These are phyloP conservation scores for Botia almorhae DNA, from an alignment of 2,797 vertebrate species.

Conservation along the genomic window DNA sequence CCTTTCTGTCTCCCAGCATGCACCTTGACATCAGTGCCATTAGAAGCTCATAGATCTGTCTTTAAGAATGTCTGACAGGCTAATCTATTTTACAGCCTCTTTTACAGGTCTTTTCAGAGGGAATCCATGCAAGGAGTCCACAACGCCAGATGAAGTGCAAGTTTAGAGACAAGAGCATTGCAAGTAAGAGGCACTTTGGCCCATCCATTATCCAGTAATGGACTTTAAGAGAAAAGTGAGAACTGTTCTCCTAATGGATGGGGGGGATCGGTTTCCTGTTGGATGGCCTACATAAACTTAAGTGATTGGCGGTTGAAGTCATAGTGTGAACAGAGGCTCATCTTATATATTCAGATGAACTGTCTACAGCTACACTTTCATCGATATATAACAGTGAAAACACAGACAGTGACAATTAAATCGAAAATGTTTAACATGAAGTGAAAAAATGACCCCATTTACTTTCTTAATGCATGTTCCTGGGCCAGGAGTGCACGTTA, in stretches of 20 bases:
- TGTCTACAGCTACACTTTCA: not conserved
- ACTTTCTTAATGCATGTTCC: not conserved
- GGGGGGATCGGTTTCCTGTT: conserved; percentile 22
- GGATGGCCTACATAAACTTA: conserved; percentile 26
- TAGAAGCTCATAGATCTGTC: conserved; percentile 63
- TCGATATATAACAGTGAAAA: not conserved
- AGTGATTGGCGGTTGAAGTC: conserved; percentile 28
- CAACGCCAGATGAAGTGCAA: conserved; percentile 66
- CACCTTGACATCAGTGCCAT: conserved; percentile 59
- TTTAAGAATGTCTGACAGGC: conserved; percentile 65
- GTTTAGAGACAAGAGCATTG: conserved; percentile 61
- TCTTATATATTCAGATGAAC: conserved; percentile 22
- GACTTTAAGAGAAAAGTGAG: conserved; percentile 39
- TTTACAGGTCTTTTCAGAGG: conserved; percentile 54
- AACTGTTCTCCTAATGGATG: conserved; percentile 44
- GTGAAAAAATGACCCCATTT: not conserved
- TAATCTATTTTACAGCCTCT: conserved; percentile 64
- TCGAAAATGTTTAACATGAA: not conserved
- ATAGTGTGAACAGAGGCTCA: conserved; percentile 4
- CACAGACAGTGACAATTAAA: not conserved
- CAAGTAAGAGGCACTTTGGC: conserved; percentile 42
- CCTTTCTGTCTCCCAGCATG: conserved; percentile 47
- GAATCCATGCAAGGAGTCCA: conserved; percentile 60
- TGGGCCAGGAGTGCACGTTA: not conserved
- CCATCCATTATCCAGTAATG: conserved; percentile 61